A percentile compares a stretch with the other conserved stretches of the same genome.
Evolutionary conservation across 2,797 vertebrate species (phyloP).

Genomic region (Platalea minor): DNA sequence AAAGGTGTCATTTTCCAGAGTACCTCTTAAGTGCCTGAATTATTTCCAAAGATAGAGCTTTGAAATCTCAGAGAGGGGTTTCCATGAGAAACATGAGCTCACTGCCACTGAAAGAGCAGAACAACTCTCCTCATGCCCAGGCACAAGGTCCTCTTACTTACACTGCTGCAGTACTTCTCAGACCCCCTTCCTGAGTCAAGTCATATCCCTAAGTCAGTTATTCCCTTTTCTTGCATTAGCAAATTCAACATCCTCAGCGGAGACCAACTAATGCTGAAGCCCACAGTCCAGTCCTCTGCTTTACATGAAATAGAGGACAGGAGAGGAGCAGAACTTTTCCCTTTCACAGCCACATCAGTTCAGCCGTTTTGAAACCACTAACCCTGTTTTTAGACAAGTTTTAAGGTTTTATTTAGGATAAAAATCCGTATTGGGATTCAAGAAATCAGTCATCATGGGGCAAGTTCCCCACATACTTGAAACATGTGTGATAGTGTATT

Average conservation of each 20-base stretch:
- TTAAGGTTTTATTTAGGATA: not conserved
- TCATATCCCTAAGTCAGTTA: not conserved
- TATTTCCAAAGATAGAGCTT: not conserved
- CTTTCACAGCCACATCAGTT: not conserved
- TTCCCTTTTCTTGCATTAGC: not conserved
- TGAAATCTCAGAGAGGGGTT: not conserved
- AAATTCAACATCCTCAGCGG: not conserved
- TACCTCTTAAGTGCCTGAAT: not conserved
- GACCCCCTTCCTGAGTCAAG: accelerated
- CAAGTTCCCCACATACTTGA: not conserved
- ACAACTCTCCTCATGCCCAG: not conserved
- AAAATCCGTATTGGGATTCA: not conserved
- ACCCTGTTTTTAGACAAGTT: not conserved
- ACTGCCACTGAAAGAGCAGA: not conserved
- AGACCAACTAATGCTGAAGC: not conserved
- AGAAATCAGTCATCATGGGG: not conserved
- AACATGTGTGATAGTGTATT: accelerated
- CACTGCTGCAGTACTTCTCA: not conserved
- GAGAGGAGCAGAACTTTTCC: not conserved
- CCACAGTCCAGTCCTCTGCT: not conserved
- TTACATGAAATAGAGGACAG: not conserved
- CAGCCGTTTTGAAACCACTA: not conserved
- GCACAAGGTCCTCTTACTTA: not conserved
- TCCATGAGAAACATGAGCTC: not conserved
- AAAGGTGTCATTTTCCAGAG: not conserved